Evolutionary conservation across 2,797 vertebrate genomes (phyloP), one percentile per base, ranked within the genome.

Genomic region (Crocodylus rhombifer): DNA sequence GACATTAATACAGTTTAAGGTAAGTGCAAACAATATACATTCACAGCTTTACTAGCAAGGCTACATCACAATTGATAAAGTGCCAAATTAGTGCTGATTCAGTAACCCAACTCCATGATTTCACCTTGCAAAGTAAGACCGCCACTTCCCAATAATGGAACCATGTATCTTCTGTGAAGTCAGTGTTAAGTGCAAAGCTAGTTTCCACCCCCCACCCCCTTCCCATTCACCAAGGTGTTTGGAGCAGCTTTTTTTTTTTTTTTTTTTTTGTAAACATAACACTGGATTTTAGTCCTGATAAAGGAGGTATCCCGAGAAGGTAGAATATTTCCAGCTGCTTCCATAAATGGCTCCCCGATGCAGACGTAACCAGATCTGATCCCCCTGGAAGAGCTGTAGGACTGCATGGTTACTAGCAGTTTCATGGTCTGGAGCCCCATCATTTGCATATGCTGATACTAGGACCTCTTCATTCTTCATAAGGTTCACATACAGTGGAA

Each of bases 291-390:
- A 99, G 96, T 99, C 99, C 97, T 99, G 99, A 97, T 99, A 99
- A 82, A 99, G 98, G 89, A 99, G 98, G 95, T 99, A 99, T 93
- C 99, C 99, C 9, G 99, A 99, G 94, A 99, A 99, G 18, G 99
- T 99, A 95, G 99, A 99, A 64, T 99, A 99, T 97, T 99, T 99
- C 99, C 99, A 99, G 80, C 99, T 99, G 96, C 99, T 99, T 89
- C 99, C 99, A 87, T 99, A 99, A 96, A 99, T 99, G 69, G 99
- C 99, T 2, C 99, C 99, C 7, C 99, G 98, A 95, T 99, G 99
- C 92, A 99, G 97, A 55, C 99, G 98, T 9, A 99, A 96, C 99
- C 99, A 99, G 93, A 99, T 98, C 96, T 99, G 99, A 94, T 99
- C 99, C 21, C 99, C 99, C 71, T 99, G 99, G 90, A 98, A 99